Evolutionary conservation across 2,113 vertebrate genomes (phyloP).

Genomic region (Ahaetulla prasina): DNA sequence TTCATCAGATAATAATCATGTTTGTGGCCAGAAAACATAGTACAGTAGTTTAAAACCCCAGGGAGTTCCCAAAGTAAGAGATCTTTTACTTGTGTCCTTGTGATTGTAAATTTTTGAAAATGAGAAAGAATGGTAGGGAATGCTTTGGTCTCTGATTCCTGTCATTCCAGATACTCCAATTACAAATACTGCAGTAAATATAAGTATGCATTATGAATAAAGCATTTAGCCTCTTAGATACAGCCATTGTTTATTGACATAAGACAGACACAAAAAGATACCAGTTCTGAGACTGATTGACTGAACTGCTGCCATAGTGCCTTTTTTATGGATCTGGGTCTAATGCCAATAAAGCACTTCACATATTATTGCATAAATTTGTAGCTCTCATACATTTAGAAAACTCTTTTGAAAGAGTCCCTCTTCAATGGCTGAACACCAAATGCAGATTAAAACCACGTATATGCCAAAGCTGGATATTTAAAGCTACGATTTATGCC

Average conservation of each 20-base stretch:
- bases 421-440: neutral
- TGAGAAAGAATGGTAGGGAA: neutral
- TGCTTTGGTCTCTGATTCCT: neutral
- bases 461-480: neutral
- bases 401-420: neutral
- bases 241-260: neutral
- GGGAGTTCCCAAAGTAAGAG: neutral
- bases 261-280: neutral
- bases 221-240: neutral
- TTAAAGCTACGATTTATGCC: neutral
- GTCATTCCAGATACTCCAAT: neutral
- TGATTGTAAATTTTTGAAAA: neutral
- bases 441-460: neutral
- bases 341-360: constrained; percentile 13
- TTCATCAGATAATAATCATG: neutral
- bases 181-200: neutral
- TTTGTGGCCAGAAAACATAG: neutral
- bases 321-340: neutral
- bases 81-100: neutral
- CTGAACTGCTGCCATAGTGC: neutral
- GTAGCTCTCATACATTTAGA: constrained; percentile 3
- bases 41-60: neutral
- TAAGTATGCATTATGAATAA: neutral
- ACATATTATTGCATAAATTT: neutral
- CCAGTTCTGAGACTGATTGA: neutral